phyloP scores from a whole-genome alignment of 2,797 vertebrate genomes.

The Synaphobranchus kaupii region DNA sequence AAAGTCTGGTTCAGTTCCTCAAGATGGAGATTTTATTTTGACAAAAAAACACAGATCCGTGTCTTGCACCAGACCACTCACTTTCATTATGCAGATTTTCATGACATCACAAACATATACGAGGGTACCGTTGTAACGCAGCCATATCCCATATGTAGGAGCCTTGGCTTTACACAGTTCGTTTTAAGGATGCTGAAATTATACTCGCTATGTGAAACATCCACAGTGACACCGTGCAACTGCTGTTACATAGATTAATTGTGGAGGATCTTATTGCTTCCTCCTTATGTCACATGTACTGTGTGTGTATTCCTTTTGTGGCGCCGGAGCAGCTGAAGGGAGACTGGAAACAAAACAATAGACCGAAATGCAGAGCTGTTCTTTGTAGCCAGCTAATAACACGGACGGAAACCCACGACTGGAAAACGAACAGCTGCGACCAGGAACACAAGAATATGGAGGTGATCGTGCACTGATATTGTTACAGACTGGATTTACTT shows the following conservation, averaged over 20 bases:
- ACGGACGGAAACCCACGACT: slow-evolving; percentile 40
- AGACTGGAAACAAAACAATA: slow-evolving; percentile 58
- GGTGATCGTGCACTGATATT: slow-evolving; percentile 46
- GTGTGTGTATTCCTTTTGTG: slow-evolving; percentile 40
- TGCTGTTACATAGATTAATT: neutral
- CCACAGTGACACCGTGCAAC: neutral
- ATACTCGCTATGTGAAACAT: slow-evolving; percentile 10
- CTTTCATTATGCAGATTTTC: slow-evolving; percentile 46
- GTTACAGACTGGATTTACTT: slow-evolving; percentile 52
- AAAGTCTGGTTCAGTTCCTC: slow-evolving; percentile 20
- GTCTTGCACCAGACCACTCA: slow-evolving; percentile 32
- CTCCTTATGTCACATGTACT: slow-evolving; percentile 38
- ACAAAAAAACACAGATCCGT: slow-evolving; percentile 17
- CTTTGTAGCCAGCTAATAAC: slow-evolving; percentile 45
- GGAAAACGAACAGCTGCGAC: slow-evolving; percentile 37
- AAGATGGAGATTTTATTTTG: slow-evolving; percentile 24
- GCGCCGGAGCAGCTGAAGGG: slow-evolving; percentile 46
- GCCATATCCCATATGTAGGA: slow-evolving; percentile 38
- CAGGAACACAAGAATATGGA: slow-evolving; percentile 48
- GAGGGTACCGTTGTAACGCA: slow-evolving; percentile 40
- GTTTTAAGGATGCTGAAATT: slow-evolving; percentile 37
- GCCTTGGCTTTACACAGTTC: slow-evolving; percentile 23
- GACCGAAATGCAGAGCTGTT: slow-evolving; percentile 47
- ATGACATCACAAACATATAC: slow-evolving; percentile 55
- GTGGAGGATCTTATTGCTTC: slow-evolving; percentile 16